These are phyloP conservation scores for Metaphire vulgaris DNA, from an alignment of 1,140 invertebrate species.

Conservation along the genomic window DNA sequence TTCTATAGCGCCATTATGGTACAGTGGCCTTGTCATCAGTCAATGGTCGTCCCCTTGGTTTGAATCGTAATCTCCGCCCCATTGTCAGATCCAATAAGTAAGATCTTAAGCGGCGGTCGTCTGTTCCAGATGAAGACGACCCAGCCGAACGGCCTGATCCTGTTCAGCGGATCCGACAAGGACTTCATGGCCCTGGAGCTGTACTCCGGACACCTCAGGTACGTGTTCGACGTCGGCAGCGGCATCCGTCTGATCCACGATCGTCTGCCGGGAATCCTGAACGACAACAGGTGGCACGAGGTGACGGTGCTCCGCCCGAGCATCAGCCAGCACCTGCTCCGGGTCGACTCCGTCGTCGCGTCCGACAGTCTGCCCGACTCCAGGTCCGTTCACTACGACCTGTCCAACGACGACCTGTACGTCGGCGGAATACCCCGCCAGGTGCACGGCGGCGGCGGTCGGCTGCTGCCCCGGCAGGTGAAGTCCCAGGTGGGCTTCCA, in stretches of 20 bases:
- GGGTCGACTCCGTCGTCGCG: constrained; percentile 82
- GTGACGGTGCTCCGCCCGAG: constrained; percentile 78
- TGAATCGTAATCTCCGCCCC: not conserved
- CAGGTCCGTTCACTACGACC: constrained; percentile 74
- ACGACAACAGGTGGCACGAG: constrained; percentile 90
- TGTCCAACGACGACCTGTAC: constrained; percentile 59
- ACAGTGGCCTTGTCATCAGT: not conserved
- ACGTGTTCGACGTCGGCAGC: constrained; percentile 46
- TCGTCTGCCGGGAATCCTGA: constrained; percentile 58
- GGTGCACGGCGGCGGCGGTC: constrained; percentile 39
- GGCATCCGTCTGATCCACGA: constrained; percentile 40
- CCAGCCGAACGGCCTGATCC: constrained; percentile 25
- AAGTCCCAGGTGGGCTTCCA: constrained; percentile 67
- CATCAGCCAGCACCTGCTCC: constrained; percentile 76
- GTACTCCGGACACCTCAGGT: constrained; percentile 41
- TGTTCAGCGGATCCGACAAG: constrained; percentile 28
- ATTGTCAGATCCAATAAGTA: no score
- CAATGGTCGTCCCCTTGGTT: not conserved
- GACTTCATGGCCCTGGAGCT: constrained; percentile 49
- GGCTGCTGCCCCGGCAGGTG: not conserved
- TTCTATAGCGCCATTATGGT: not conserved
- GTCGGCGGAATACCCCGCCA: constrained; percentile 42
- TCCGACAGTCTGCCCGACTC: constrained; percentile 60
- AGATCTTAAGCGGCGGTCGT: no score
- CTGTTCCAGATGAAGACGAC: constrained; percentile 24